phyloP scores from a whole-genome alignment of 1,140 invertebrate species.

The Eupristina koningsbergeri region DNA sequence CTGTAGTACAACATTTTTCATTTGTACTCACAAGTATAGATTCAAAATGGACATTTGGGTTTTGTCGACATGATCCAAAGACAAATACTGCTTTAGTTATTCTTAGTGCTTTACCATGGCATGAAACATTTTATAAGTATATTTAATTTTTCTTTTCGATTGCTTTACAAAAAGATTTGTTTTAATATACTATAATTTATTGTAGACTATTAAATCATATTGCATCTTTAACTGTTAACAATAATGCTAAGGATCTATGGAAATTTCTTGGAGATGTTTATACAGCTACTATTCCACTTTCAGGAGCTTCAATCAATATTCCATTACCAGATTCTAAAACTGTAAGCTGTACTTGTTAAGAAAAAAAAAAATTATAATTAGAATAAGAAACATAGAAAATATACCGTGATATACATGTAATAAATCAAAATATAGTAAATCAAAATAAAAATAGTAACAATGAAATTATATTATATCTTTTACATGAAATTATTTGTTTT shows the following conservation, averaged over 20 bases:
- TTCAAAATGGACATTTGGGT: constrained; percentile 96
- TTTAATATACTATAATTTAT: constrained; percentile 19
- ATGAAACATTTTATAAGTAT: constrained; percentile 94
- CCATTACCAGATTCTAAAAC: constrained; percentile 67
- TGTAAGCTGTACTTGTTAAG: constrained; percentile 56
- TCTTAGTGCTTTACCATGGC: constrained; percentile 93
- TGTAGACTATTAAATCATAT: constrained; percentile 76
- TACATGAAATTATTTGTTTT: background rate
- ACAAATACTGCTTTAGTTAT: constrained; percentile 84
- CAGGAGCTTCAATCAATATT: constrained; percentile 67
- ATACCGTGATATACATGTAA: no score
- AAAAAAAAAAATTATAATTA: constrained; percentile 30
- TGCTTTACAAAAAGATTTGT: no score
- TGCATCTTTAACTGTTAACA: constrained; percentile 75
- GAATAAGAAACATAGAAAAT: background rate
- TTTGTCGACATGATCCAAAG: constrained; percentile 92
- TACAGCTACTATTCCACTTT: constrained; percentile 75
- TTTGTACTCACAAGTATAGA: constrained; percentile 95
- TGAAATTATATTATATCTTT: background rate
- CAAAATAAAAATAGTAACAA: background rate
- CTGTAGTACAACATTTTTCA: constrained; percentile 87
- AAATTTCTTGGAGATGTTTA: constrained; percentile 81
- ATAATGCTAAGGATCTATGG: constrained; percentile 73
- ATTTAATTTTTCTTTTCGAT: constrained; percentile 56
- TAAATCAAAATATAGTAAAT: no score